phyloP scores from a whole-genome alignment of 2,888 invertebrate species.

The Trimorus sp. region DNA sequence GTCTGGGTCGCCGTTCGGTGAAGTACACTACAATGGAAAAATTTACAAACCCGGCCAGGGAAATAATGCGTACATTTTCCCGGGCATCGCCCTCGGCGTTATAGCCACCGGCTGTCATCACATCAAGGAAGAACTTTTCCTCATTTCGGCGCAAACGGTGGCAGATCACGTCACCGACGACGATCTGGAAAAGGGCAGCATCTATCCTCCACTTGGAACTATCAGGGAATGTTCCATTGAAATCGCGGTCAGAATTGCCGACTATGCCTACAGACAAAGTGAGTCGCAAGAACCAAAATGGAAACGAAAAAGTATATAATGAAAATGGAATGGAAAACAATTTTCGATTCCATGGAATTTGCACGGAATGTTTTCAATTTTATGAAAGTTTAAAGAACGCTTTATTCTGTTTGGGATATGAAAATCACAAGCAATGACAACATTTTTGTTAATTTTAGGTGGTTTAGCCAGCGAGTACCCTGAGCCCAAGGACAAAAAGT shows the following conservation, averaged over 20 bases:
- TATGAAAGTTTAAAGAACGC: too few relatives aligned
- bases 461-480: slow-evolving; percentile 92
- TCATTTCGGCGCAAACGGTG: slow-evolving; percentile 95
- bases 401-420: too few relatives aligned
- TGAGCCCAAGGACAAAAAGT: slow-evolving; percentile 89
- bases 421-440: too few relatives aligned
- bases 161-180: slow-evolving; percentile 92
- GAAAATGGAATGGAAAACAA: too few relatives aligned
- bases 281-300: slow-evolving; percentile 68
- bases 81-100: slow-evolving; percentile 96
- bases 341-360: too few relatives aligned
- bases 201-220: slow-evolving; percentile 94
- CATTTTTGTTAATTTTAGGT: slow-evolving; percentile 81
- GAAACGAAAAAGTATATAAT: too few relatives aligned
- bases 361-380: too few relatives aligned
- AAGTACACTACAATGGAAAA: slow-evolving; percentile 90
- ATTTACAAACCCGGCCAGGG: slow-evolving; percentile 96
- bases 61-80: slow-evolving; percentile 98
- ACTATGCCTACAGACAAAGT: slow-evolving; percentile 95
- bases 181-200: slow-evolving; percentile 92
- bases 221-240: slow-evolving; percentile 94
- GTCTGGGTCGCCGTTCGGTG: slow-evolving; percentile 97
- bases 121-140: slow-evolving; percentile 96
- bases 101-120: slow-evolving; percentile 96
- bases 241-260: slow-evolving; percentile 93